phyloP scores from a whole-genome alignment of 1,140 invertebrate genomes.

The Ptiloglossa arizonensis region DNA sequence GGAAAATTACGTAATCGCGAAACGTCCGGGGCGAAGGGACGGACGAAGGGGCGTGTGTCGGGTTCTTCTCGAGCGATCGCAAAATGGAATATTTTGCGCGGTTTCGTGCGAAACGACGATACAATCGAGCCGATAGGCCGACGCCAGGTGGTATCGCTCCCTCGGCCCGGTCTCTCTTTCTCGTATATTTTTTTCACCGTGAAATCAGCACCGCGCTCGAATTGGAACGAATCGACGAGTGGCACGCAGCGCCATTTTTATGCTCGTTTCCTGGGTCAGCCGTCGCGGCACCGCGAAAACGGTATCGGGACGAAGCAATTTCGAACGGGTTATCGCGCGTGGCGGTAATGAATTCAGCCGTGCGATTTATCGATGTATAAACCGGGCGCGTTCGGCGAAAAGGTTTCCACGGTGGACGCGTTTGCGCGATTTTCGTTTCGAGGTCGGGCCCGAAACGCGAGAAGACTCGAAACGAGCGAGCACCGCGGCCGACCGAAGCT shows the following conservation, averaged over 20 bases:
- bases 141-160: conserved; percentile 60
- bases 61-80: conserved; percentile 20
- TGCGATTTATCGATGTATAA: conserved; percentile 46
- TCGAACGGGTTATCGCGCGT: not conserved
- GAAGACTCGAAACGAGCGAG: not conserved
- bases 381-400: not conserved
- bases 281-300: conserved; percentile 40
- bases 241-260: conserved; percentile 58
- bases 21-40: not conserved
- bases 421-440: not conserved
- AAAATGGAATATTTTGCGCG: conserved; percentile 51
- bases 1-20: not conserved
- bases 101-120: conserved; percentile 52
- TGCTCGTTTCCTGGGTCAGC: conserved; percentile 52
- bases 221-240: conserved; percentile 57
- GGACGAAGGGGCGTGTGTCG: conserved; percentile 33
- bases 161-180: conserved; percentile 26
- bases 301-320: conserved; percentile 30
- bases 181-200: not conserved
- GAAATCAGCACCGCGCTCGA: conserved; percentile 48
- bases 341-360: conserved; percentile 39
- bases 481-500: no score
- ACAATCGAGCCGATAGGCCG: conserved; percentile 53
- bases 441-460: no score
- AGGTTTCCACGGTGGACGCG: not conserved